Conservation (phyloP, 2,888 invertebrate species). For the Diloba caeruleocephala region DNA sequence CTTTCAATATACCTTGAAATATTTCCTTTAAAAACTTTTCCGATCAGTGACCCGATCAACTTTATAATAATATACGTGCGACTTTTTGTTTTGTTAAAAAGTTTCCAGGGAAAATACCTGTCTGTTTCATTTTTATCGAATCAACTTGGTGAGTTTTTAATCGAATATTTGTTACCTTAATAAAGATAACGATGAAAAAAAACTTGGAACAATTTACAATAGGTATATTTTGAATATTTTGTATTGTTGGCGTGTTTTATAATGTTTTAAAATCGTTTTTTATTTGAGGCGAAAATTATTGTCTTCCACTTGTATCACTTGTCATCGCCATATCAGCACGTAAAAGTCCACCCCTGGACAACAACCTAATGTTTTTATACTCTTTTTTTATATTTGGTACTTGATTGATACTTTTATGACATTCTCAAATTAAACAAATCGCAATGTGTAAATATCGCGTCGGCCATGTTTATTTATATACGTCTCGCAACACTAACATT, state of each 20-base stretch:
- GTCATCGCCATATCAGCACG: no score
- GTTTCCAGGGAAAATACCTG: slow-evolving; percentile 38
- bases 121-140: slow-evolving; percentile 26
- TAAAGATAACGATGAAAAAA: no score
- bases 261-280: no score
- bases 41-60: slow-evolving; percentile 18
- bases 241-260: no score
- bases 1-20: slow-evolving; percentile 8
- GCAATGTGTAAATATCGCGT: neutral
- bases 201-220: no score
- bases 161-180: neutral
- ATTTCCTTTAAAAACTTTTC: slow-evolving; percentile 20
- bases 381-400: no score
- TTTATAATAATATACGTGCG: slow-evolving; percentile 38
- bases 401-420: no score
- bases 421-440: neutral
- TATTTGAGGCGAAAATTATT: no score
- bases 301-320: no score
- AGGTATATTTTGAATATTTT: no score
- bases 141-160: slow-evolving; percentile 46
- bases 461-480: slow-evolving; percentile 19
- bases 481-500: slow-evolving; percentile 1
- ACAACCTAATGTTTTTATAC: no score
- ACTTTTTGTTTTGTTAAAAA: slow-evolving; percentile 34
- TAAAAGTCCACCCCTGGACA: no score